phyloP scores from a whole-genome alignment of 2,797 vertebrate species.

The Babyrousa celebensis region DNA sequence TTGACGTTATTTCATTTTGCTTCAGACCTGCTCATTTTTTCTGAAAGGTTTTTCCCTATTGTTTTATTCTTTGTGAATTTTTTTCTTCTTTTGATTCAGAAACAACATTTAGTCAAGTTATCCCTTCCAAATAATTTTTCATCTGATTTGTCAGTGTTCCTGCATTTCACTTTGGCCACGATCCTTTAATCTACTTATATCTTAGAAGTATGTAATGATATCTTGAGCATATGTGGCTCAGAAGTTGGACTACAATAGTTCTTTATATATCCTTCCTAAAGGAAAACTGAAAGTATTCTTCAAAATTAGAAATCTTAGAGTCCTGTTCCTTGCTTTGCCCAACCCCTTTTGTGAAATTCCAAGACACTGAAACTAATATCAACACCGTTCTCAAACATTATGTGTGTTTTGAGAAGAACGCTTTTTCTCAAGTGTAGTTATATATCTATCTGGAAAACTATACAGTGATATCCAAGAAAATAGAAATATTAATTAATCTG shows the following conservation, averaged over 20 bases:
- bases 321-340: neutral
- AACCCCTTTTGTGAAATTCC: neutral
- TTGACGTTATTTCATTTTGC: neutral
- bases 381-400: neutral
- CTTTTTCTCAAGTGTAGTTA: neutral
- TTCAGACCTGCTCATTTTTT: neutral
- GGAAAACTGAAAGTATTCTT: neutral
- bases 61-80: conserved; percentile 7
- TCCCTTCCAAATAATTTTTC: conserved; percentile 17
- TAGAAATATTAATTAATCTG: neutral
- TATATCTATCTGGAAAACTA: neutral
- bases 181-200: neutral
- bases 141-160: neutral
- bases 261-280: neutral
- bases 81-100: neutral
- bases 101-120: neutral
- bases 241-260: neutral
- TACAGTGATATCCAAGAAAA: neutral
- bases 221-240: neutral
- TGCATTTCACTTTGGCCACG: neutral
- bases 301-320: neutral
- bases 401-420: neutral
- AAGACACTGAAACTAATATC: neutral
- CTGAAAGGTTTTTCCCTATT: neutral
- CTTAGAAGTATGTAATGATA: neutral